phyloP scores from a whole-genome alignment of 2,113 vertebrate genomes.

The Sminthopsis crassicaudata region DNA sequence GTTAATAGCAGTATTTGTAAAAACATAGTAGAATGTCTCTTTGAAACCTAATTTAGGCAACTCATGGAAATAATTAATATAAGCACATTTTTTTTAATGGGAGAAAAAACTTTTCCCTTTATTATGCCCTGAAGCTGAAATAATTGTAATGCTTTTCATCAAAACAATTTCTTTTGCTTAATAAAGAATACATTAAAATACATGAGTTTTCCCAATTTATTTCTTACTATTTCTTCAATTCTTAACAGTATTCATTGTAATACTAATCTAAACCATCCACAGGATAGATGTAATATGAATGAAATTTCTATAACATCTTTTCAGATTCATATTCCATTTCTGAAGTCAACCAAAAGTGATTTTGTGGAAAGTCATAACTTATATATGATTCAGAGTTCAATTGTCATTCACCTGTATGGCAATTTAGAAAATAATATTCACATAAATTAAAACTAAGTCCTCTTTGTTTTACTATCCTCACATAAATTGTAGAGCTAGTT shows the following conservation, averaged over 20 bases:
- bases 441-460: conserved; percentile 45
- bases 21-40: conserved; percentile 35
- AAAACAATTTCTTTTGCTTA: conserved; percentile 44
- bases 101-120: conserved; percentile 34
- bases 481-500: neutral
- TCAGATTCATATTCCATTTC: conserved; percentile 26
- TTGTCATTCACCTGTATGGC: neutral
- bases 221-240: conserved; percentile 1
- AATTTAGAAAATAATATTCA: conserved; percentile 42
- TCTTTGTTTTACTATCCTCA: neutral
- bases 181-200: conserved; percentile 61
- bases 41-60: conserved; percentile 64
- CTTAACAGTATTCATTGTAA: conserved; percentile 32
- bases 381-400: conserved; percentile 64
- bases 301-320: conserved; percentile 38
- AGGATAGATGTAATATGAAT: neutral
- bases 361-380: conserved; percentile 15
- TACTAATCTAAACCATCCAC: conserved; percentile 40
- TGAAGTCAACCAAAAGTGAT: conserved; percentile 16
- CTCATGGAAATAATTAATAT: conserved; percentile 59
- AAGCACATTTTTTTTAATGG: conserved; percentile 35
- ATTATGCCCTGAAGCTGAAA: conserved; percentile 45
- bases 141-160: conserved; percentile 60
- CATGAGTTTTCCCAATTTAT: conserved; percentile 50
- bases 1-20: conserved; percentile 56